phyloP scores from a whole-genome alignment of 2,113 vertebrate genomes.

The Cairina moschata region DNA sequence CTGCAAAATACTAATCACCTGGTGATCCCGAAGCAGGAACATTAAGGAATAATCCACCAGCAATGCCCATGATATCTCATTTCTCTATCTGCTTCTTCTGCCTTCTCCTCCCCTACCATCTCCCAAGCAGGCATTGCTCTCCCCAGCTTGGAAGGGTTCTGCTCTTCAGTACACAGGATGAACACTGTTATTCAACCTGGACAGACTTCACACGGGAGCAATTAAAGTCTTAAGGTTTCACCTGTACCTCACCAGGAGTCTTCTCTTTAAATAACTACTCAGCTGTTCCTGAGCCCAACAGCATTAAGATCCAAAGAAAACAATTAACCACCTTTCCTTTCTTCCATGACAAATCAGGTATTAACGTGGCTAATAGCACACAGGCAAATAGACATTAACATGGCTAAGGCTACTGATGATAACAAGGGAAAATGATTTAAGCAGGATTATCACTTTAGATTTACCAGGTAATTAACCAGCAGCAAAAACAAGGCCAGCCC shows the following conservation, averaged over 20 bases:
- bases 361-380: not conserved
- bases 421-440: slow-evolving; percentile 38
- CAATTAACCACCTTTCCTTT: slow-evolving; percentile 8
- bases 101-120: not conserved
- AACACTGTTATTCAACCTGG: slow-evolving; percentile 54
- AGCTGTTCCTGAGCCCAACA: slow-evolving; percentile 64
- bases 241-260: slow-evolving; percentile 52
- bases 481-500: not conserved
- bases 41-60: not conserved
- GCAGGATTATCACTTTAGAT: not conserved
- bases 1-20: not conserved
- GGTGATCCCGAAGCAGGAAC: not conserved
- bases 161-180: slow-evolving; percentile 2
- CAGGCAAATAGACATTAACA: not conserved
- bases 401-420: not conserved
- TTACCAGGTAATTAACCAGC: not conserved
- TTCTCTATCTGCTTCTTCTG: not conserved
- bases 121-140: not conserved
- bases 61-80: not conserved
- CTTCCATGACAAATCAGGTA: slow-evolving; percentile 57
- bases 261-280: slow-evolving; percentile 66
- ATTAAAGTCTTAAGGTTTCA: slow-evolving; percentile 64
- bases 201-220: slow-evolving; percentile 63
- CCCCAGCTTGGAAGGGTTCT: not conserved
- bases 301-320: slow-evolving; percentile 64